Conservation (phyloP, 1,140 invertebrate genomes). For the Pseudomyrmex dendroicus region DNA sequence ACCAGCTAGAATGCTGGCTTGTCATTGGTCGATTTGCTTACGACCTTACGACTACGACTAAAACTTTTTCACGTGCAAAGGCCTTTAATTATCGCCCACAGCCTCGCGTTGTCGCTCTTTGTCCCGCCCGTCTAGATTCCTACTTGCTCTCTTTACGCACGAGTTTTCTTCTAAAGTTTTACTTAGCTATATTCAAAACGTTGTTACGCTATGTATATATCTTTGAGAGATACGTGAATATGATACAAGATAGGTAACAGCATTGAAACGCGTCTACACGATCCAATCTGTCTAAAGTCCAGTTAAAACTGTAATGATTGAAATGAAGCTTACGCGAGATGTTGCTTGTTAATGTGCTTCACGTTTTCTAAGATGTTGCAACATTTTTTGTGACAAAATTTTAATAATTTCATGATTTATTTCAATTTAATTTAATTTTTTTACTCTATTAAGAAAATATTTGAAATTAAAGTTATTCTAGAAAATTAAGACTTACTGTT, state of each 20-base stretch:
- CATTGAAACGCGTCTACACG: background rate
- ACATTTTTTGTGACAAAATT: too few species aligned
- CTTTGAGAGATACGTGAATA: background rate
- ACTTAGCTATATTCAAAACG: slow-evolving; percentile 29
- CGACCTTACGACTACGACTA: too few species aligned
- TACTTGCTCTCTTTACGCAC: background rate
- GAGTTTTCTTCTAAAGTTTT: slow-evolving; percentile 9
- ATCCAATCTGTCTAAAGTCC: background rate
- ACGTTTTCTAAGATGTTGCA: background rate
- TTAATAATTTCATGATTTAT: too few species aligned
- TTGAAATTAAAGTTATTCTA: too few species aligned
- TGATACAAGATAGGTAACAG: too few species aligned
- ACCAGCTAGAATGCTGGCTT: too few species aligned
- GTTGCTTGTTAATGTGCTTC: background rate
- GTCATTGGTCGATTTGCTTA: too few species aligned
- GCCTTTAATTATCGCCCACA: slow-evolving; percentile 82
- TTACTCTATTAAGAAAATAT: too few species aligned
- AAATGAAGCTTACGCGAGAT: background rate
- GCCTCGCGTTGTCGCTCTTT: slow-evolving; percentile 27
- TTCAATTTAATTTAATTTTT: too few species aligned
- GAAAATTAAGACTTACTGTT: too few species aligned
- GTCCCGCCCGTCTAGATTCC: slow-evolving; percentile 52
- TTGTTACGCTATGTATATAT: background rate
- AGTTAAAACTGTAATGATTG: background rate
- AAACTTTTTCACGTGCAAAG: too few species aligned